Base-by-base conservation (phyloP, 1,140 invertebrate genomes). In the Melitaea cinxia region DNA sequence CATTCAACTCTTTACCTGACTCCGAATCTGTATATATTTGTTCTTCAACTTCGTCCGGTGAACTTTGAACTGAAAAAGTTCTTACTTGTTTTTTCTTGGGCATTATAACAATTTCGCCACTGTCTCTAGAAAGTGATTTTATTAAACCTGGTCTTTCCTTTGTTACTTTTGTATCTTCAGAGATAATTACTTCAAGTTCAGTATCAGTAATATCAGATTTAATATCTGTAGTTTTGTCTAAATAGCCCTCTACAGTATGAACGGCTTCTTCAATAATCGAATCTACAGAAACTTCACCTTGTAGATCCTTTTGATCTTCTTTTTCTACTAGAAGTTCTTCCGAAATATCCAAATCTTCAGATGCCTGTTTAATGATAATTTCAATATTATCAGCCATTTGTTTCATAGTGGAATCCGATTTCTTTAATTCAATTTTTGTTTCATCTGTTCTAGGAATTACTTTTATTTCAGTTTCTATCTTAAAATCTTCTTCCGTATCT, bases 11-110 rank as follows among this genome's bases (percentile, higher is more conserved):
- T n/a, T n/a, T 79, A 91, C 91, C 91, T 66, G 91, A 92, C 83
- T 92, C 91, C 10, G 91, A 91, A 75, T 92, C 91, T 37, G 91
- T 91, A 55, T 91, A 92, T 65, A 92, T 91, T 72, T 92, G 91
- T 72, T 92, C 91, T 74, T 92, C 91, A 5, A 92, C 85, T 85
- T 92, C 91, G 24, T 92, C 91, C 4, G 91, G 91, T 28, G 91
- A 92, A 69, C 90, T 91, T 78, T 92, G 91, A 10, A 92, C 91
- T 7, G 91, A 92, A 68, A 91, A 92, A 21, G 89, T 91, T 70
- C 89, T 73, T 6, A 74, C 42, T 47, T 89, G 88, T 68, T 91
- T 91, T 67, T 91, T 91, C 61, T 89, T 91, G 6, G 88, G 88
- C 73, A 91, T 78, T 23, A 91, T 89, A 12, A 85, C 69, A 52